These are phyloP conservation scores for Podarcis cretensis DNA, from an alignment of 2,113 vertebrate genomes.

Conservation along the genomic window DNA sequence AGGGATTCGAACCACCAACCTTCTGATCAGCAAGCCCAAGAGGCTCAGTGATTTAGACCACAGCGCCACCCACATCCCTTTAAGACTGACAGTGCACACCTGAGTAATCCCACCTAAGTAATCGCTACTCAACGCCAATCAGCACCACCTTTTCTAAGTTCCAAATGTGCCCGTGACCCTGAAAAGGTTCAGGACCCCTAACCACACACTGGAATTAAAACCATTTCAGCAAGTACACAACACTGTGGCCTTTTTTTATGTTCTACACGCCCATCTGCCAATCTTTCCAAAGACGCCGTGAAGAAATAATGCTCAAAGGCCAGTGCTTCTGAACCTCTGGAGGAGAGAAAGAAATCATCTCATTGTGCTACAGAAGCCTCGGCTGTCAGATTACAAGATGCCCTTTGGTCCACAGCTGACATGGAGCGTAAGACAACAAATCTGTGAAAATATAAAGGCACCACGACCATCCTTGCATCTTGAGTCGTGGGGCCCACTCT, in stretches of 20 bases:
- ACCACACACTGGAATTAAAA: neutral
- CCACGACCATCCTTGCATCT: neutral
- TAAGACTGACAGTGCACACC: no score
- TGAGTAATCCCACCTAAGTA: no score
- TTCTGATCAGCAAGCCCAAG: no score
- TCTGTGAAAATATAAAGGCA: neutral
- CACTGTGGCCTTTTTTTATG: neutral
- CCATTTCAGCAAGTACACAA: neutral
- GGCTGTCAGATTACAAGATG: neutral
- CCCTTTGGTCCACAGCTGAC: neutral
- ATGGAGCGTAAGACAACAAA: neutral
- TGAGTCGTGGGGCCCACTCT: neutral
- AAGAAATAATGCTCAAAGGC: no score
- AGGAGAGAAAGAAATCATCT: neutral
- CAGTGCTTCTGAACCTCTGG: neutral
- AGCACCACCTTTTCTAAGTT: neutral
- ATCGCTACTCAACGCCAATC: no score
- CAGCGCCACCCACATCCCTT: no score
- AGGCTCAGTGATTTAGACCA: no score
- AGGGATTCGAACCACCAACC: no score
- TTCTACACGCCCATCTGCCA: neutral
- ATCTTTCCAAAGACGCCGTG: neutral
- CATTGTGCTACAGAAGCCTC: accelerated
- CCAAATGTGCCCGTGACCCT: neutral
- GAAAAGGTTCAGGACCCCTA: neutral